Percentiles rank a stretch among this genome's conserved stretches.
These are phyloP conservation scores for Nesometra sesokonis DNA, from an alignment of 35 echinoderm and acorn worm species.

Conservation along the genomic window DNA sequence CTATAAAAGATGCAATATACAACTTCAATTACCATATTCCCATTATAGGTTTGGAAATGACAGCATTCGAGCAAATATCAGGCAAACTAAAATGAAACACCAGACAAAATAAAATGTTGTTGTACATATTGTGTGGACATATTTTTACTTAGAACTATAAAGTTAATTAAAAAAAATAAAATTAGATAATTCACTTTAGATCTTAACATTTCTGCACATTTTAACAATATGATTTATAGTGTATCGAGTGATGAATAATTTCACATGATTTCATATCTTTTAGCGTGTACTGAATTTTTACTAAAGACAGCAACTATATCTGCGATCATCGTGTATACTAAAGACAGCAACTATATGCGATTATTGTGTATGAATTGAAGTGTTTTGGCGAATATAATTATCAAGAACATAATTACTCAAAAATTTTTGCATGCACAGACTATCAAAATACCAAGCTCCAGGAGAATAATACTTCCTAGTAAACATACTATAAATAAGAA, in stretches of 20 bases:
- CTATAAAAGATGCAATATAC: not conserved
- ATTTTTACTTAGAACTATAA: not conserved
- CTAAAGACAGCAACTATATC: no score
- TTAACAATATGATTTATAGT: not conserved
- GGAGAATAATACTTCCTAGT: no score
- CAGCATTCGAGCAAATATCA: not conserved
- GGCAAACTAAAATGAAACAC: not conserved
- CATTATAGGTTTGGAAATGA: not conserved
- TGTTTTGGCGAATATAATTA: no score
- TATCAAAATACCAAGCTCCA: not conserved
- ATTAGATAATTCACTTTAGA: not conserved
- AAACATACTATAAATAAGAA: no score
- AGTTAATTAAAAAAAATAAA: not conserved
- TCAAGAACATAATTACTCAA: not conserved
- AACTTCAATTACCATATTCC: not conserved
- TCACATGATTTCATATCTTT: not conserved
- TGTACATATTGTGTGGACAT: not conserved
- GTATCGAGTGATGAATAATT: not conserved
- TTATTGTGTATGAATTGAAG: no score
- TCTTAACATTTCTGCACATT: not conserved
- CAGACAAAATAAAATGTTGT: not conserved
- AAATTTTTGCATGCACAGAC: not conserved
- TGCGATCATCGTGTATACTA: no score
- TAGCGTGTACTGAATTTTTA: no score
- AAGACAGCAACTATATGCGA: no score